Base-by-base conservation (phyloP, 2,797 vertebrate species). In the Gallirallus australis region DNA sequence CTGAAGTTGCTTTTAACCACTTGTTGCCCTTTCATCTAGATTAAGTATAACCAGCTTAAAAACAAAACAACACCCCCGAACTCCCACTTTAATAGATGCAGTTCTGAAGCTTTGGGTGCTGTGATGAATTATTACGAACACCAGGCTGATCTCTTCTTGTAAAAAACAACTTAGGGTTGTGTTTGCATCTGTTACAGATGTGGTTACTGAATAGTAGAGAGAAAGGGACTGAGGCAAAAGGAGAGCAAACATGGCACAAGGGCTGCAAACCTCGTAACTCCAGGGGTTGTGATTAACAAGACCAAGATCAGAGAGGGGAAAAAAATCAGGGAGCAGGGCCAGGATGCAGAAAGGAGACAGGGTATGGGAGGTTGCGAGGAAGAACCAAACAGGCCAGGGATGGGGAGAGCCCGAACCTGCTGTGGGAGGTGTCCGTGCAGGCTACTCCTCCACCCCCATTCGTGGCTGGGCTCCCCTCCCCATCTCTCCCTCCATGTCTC, bases 1-100 rank as follows among this genome's bases (percentile, higher is more conserved):
- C 61, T 52, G 18, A 94, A 79, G 54, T 4, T 77, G 35, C 71
- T 95, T 92, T 92, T 90, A 92, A 89, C 78, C 56, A 70, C 15
- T 82, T 85, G 47, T 47, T 95, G 48, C 39, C 59, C 31, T 93
- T 93, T 82, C 52, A 90, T 93, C 52, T 60, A 64, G 23, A 77
- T 89, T 68, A 89, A 89, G 52, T 59, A 93, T 15, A 73, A 72
- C 15, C 25, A 73, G 45, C 50, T 92, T 79, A 31, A 81, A 73
- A 77, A 76, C 83, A 70, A 35, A 25, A 13, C 19, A 92, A 76
- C 37, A 65, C 33, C 21, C 15, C 20, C 82, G 87, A 48, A 27
- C 54, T 79, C 56, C 42, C 24, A 47, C 69, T 89, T 86, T 37
- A 77, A 86, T 1, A 61, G 54, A 63, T 17, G 24, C 31, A 47